Evolutionary conservation across 2,888 invertebrate species (phyloP).

Genomic region (Drosophila nr. fundita): DNA sequence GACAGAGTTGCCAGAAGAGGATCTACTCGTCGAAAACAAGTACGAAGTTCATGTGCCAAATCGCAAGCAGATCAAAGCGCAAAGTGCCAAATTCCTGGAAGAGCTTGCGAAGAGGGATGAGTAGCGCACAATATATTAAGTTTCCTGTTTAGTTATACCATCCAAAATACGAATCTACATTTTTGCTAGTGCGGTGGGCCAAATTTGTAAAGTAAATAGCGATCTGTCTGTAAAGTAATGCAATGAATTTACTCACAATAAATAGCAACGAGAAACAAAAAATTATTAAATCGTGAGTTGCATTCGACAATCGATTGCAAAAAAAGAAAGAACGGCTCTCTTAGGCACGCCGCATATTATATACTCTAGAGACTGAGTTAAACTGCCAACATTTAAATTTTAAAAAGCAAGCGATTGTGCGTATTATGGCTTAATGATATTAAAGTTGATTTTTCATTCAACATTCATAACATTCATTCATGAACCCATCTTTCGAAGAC

Average conservation of each 20-base stretch:
- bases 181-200: neutral
- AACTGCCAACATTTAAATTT: neutral
- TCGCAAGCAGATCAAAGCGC: slow-evolving; percentile 82
- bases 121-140: slow-evolving; percentile 28
- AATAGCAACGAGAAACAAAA: slow-evolving; percentile 30
- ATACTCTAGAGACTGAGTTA: neutral
- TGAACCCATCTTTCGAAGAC: neutral
- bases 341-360: neutral
- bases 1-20: slow-evolving; percentile 50
- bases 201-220: slow-evolving; percentile 18
- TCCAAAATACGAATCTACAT: slow-evolving; percentile 16
- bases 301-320: slow-evolving; percentile 47
- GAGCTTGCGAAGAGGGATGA: slow-evolving; percentile 82
- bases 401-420: neutral
- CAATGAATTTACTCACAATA: slow-evolving; percentile 36
- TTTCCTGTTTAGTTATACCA: neutral
- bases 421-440: neutral
- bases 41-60: slow-evolving; percentile 74
- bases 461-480: neutral
- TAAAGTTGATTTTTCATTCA: neutral
- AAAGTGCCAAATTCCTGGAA: slow-evolving; percentile 82
- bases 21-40: slow-evolving; percentile 68
- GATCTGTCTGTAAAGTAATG: slow-evolving; percentile 20
- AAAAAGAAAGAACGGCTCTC: neutral
- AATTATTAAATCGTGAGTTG: slow-evolving; percentile 70